Base-by-base conservation (phyloP, 2,888 invertebrate species). In the Gasteruption jaculator region DNA sequence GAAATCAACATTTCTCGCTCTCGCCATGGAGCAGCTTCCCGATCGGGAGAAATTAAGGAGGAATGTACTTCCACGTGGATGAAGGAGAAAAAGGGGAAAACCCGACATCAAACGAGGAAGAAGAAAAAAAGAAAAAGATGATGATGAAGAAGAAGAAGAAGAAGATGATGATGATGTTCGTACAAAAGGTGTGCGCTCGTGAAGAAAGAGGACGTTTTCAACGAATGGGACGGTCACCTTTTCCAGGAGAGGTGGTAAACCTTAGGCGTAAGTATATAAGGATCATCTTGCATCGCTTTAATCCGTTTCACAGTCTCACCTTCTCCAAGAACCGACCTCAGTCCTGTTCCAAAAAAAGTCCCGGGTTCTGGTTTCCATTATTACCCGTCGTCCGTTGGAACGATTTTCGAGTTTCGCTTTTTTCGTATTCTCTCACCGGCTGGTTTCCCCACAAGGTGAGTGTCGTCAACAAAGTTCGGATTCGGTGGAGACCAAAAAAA, bases 301-400 rank as follows among this genome's bases (percentile, higher is more conserved):
- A 63, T 69, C 63, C 68, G 68, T 55, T 70, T 67, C 63, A 65
- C 63, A 66, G 63, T 67, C 64, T 63, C 60, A 60, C 59, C 65
- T 58, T n/a, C n/a, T n/a, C n/a, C n/a, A n/a, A n/a, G 5, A 22
- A 15, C 19, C 5, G 11, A 15, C 24, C 43, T 44, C 43, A 12
- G 16, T 7, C 40, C 16, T 14, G 11, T 26, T 38, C 6, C 26
- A 38, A 19, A n/a, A n/a, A n/a, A n/a, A n/a, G n/a, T n/a, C n/a
- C n/a, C n/a, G n/a, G n/a, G n/a, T 8, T 36, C 10, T n/a, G n/a
- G 5, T 25, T 39, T 4, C 10, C 32, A 36, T 32, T 19, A 5
- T 26, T 11, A 40, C 21, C 15, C 32, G 12, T 25, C 25, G 12
- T 4, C 16, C 25, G 11, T 15, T 6, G 21, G 22, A 4, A 19